A percentile compares a stretch with the other conserved stretches of the same genome.
Conservation (phyloP, 2,113 vertebrate genomes). For the Lepus americanus region DNA sequence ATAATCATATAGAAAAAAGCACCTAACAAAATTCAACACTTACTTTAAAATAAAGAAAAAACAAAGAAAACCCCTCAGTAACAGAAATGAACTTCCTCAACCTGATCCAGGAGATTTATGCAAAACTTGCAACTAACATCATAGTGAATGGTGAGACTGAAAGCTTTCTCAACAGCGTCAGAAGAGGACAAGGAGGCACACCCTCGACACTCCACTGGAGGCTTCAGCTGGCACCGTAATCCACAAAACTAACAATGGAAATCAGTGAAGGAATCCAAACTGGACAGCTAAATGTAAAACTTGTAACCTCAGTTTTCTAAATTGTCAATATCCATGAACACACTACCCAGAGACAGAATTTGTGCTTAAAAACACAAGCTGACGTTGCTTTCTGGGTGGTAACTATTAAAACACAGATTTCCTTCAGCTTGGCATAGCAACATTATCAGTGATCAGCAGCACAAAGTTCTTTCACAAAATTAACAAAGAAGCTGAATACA, state of each 20-base stretch:
- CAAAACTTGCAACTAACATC: background rate
- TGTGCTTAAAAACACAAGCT: constrained; percentile 13
- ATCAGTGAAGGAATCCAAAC: background rate
- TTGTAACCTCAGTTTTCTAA: background rate
- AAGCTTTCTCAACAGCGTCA: background rate
- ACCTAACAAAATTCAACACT: constrained; percentile 21
- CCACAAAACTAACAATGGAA: background rate
- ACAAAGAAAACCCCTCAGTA: background rate
- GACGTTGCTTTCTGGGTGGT: background rate
- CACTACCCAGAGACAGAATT: background rate
- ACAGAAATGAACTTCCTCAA: background rate
- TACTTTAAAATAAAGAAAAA: background rate
- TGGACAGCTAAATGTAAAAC: background rate
- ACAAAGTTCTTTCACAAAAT: constrained; percentile 15
- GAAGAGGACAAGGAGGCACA: background rate
- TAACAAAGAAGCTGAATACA: background rate
- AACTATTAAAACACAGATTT: constrained; percentile 25
- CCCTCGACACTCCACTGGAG: background rate
- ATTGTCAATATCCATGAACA: background rate
- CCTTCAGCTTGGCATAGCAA: background rate
- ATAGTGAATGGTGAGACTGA: background rate
- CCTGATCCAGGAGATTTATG: background rate
- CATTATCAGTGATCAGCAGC: background rate
- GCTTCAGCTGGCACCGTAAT: background rate
- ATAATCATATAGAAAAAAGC: background rate